Evolutionary conservation across 2,888 invertebrate species (phyloP).

Genomic region (Lysandra coridon): DNA sequence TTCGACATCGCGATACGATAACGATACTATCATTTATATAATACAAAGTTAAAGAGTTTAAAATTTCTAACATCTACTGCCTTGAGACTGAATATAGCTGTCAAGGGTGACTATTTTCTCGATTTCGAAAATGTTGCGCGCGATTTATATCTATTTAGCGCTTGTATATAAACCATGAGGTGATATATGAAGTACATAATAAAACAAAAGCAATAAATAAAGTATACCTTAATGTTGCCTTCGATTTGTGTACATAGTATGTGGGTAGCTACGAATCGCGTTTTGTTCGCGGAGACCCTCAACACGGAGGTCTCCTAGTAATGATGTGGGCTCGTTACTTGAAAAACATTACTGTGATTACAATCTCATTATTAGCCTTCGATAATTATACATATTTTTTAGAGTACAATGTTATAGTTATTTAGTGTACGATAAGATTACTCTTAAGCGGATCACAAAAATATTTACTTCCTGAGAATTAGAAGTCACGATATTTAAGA

Average conservation of each 20-base stretch:
- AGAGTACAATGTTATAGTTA: slow-evolving; percentile 81
- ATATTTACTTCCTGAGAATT: slow-evolving; percentile 76
- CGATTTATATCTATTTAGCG: slow-evolving; percentile 58
- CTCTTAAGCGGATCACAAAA: slow-evolving; percentile 77
- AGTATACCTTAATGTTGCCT: slow-evolving; percentile 80
- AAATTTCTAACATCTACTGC: slow-evolving; percentile 47
- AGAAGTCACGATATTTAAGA: slow-evolving; percentile 73
- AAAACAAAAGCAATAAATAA: slow-evolving; percentile 79
- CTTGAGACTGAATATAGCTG: slow-evolving; percentile 68
- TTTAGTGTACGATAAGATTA: slow-evolving; percentile 75
- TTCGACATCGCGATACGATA: slow-evolving; percentile 51
- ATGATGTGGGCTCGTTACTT: slow-evolving; percentile 71
- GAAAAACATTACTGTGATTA: slow-evolving; percentile 79
- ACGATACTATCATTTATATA: slow-evolving; percentile 36
- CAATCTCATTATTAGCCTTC: slow-evolving; percentile 79
- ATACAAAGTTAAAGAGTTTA: slow-evolving; percentile 36
- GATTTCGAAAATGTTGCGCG: slow-evolving; percentile 54
- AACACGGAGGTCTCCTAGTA: slow-evolving; percentile 40
- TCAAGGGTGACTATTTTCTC: slow-evolving; percentile 53
- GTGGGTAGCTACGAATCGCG: slow-evolving; percentile 59
- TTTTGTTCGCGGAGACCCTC: slow-evolving; percentile 54
- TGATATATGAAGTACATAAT: slow-evolving; percentile 77
- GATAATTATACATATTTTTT: slow-evolving; percentile 81
- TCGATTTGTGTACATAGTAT: slow-evolving; percentile 67
- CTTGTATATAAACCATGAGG: slow-evolving; percentile 69